These are phyloP conservation scores for Drosophila athabasca DNA, from an alignment of 1,140 invertebrate genomes.

Conservation along the genomic window DNA sequence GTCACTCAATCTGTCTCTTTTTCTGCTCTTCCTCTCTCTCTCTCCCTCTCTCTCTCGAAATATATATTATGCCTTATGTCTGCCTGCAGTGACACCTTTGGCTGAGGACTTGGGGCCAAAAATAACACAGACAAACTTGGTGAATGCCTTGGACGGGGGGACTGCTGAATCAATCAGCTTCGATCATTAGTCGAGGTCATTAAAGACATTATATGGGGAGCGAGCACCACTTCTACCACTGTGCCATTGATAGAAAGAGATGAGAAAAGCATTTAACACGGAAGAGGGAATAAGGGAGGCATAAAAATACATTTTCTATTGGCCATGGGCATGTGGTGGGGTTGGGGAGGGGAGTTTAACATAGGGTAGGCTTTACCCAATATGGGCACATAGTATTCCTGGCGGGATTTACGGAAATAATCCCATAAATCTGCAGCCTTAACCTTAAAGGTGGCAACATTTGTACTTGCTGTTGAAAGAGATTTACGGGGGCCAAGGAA, in stretches of 20 bases:
- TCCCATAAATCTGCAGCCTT: constrained; percentile 29
- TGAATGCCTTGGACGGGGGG: constrained; percentile 47
- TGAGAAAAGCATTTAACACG: constrained; percentile 45
- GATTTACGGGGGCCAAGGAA: constrained; percentile 6
- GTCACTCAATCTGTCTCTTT: constrained; percentile 7
- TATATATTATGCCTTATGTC: too few species aligned
- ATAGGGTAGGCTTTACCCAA: too few species aligned
- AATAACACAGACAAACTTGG: constrained; percentile 59
- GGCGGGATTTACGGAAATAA: constrained; percentile 6
- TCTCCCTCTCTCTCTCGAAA: background rate
- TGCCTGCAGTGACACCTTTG: constrained; percentile 39
- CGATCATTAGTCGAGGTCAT: constrained; percentile 75
- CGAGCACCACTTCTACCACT: background rate
- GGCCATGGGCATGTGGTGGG: background rate
- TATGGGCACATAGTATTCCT: background rate
- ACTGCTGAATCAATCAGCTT: constrained; percentile 65
- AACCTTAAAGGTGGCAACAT: constrained; percentile 42
- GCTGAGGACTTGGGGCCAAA: constrained; percentile 38
- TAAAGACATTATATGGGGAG: constrained; percentile 65
- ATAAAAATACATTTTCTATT: constrained; percentile 30
- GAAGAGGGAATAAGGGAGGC: constrained; percentile 27
- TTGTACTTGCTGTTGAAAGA: constrained; percentile 25
- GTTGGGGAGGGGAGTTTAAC: background rate
- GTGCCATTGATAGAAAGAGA: background rate
- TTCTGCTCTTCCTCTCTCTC: background rate